Evolutionary conservation across 2,797 vertebrate genomes (phyloP), one percentile per base, ranked within the genome.

Genomic region (Falco concolor): DNA sequence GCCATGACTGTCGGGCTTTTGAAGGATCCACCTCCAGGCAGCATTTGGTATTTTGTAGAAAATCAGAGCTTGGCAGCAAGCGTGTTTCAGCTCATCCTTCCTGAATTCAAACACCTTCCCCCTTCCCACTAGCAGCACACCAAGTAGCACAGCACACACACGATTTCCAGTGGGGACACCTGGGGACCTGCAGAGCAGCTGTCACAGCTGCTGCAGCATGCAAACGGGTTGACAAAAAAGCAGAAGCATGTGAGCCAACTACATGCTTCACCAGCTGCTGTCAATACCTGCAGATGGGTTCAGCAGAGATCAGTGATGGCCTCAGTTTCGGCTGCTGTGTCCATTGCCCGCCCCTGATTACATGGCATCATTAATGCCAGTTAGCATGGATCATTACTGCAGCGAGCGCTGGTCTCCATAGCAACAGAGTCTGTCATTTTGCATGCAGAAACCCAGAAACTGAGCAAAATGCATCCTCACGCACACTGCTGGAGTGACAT

Each of bases 401-500:
- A 0, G 52, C 6, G 3, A 84, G 85, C 54, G 24, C 13, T 13
- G 1, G 90, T 92, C 32, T 85, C 97, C 93, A 90, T 65, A 23
- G 93, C 84, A 89, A 95, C 96, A 5, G 36, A 34, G 89, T 3
- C 69, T 9, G 75, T 6, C 40, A 14, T 54, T 13, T 50, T 1
- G 59, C 77, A 1, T 2, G 25, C 12, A 6, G 68, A 69, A 78
- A 57, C 30, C 64, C 68, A 34, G 1, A 19, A 52, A 27, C 6
- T 34, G 47, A 32, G 53, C 36, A 34, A 52, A 42, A 60, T 0
- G 28, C 82, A 23, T 54, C 84, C 57, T 53, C 8, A 2, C 2
- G 1, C 25, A 1, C 1, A 0, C 49, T 2, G 34, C 34, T 6
- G 19, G 13, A 16, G 0, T 7, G 65, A 8, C 61, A 7, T 1